Evolutionary conservation across 2,797 vertebrate species (phyloP), one percentile per base, ranked within the genome.

Genomic region (Loriculus beryllinus): DNA sequence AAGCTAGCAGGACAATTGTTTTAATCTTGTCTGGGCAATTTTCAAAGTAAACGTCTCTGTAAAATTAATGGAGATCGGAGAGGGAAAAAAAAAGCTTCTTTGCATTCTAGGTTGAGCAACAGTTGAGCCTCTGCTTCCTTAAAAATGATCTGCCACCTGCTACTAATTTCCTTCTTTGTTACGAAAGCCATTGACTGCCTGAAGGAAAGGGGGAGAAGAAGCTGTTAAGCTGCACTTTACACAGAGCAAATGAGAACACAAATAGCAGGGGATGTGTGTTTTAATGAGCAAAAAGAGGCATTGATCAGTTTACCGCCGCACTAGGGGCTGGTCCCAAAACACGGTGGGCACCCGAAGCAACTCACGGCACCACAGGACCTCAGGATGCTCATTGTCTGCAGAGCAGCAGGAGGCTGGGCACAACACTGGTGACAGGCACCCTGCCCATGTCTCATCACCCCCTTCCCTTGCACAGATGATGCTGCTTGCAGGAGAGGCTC

Each of bases 101-200:
- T 72, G 60, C 82, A 82, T 90, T 93, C 52, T 84, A 88, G 31
- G 43, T 94, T 96, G 91, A 93, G 82, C 74, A 90, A 91, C 56
- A 88, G 89, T 92, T 92, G 82, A 92, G 74, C 74, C 60, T 82
- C 59, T 59, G 54, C 70, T 91, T 92, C 91, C 82, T 95, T 94
- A 95, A 95, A 96, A 96, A 88, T 57, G 14, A 70, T 67, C 91
- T 82, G 86, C 95, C 92, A 96, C 95, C 95, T 96, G 95, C 95
- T 91, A 94, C 89, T 94, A 77, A 95, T 94, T 96, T 96, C 92
- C 71, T 91, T 80, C 95, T 95, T 90, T 88, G 91, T 90, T 92
- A 90, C 2, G 0, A 93, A 96, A 96, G 88, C 74, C 90, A 86
- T 79, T 21, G 87, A 88, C 81, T 94, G 95, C 95, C 93, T 95